Evolutionary conservation across 1,140 invertebrate genomes (phyloP).

Genomic region (Aphelenchoides fujianensis): DNA sequence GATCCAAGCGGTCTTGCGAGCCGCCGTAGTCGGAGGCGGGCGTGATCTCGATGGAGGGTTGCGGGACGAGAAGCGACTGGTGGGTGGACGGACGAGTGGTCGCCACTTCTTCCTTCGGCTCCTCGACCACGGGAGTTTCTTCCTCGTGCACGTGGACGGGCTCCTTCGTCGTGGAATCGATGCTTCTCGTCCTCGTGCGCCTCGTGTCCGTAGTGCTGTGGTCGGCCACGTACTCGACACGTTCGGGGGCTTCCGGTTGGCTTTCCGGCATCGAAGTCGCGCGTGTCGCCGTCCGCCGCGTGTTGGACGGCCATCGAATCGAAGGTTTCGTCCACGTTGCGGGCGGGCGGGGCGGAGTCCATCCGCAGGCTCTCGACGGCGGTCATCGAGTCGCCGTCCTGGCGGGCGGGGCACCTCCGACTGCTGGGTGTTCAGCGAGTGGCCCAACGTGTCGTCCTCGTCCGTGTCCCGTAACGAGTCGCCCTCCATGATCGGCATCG

Average conservation of each 20-base stretch:
- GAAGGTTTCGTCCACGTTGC: too few relatives aligned
- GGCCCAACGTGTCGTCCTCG: conserved; percentile 6
- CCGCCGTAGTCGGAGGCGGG: conserved; percentile 40
- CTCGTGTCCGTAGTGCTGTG: neutral
- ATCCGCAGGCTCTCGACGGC: neutral
- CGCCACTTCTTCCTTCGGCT: neutral
- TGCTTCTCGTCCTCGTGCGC: conserved; percentile 1
- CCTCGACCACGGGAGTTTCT: neutral
- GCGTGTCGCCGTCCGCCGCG: neutral
- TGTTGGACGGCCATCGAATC: neutral
- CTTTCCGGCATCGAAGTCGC: neutral
- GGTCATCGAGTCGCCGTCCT: neutral
- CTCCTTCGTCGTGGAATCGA: neutral
- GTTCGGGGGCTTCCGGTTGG: neutral
- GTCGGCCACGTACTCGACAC: neutral
- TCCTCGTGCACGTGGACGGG: neutral
- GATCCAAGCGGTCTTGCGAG: conserved; percentile 19
- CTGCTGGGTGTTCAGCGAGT: neutral
- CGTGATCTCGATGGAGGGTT: conserved; percentile 43
- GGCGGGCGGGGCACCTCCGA: neutral
- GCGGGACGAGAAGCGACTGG: neutral
- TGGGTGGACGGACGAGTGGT: neutral
- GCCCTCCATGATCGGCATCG: conserved; percentile 14
- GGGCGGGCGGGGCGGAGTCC: neutral
- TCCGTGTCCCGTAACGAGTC: conserved; percentile 6